Percentiles rank a stretch among this genome's conserved stretches.
phyloP scores from a whole-genome alignment of 2,888 invertebrate genomes.

The Eubasilissa splendida region DNA sequence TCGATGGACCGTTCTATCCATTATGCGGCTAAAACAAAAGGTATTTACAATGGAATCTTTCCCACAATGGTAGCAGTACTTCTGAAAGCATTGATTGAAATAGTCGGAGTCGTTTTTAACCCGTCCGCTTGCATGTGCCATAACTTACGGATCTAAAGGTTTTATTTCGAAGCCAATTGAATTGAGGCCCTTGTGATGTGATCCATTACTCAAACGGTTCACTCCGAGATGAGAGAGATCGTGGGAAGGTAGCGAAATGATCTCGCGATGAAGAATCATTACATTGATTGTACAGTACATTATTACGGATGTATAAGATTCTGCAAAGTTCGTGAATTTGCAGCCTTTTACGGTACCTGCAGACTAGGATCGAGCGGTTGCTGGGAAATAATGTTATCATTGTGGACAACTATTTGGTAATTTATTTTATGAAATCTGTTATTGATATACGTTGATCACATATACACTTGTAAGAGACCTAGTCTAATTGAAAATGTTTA shows the following conservation, averaged over 20 bases:
- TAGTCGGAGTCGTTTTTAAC: slow-evolving; percentile 31
- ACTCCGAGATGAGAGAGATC: slow-evolving; percentile 16
- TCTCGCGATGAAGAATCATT: slow-evolving; percentile 32
- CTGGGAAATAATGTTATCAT: no score
- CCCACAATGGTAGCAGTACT: slow-evolving; percentile 44
- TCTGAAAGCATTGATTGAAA: slow-evolving; percentile 49
- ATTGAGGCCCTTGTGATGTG: slow-evolving; percentile 29
- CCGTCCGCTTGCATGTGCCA: slow-evolving; percentile 19
- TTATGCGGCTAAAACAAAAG: slow-evolving; percentile 51
- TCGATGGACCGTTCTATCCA: slow-evolving; percentile 39
- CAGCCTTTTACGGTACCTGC: neutral
- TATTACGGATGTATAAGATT: slow-evolving; percentile 8
- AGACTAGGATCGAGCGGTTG: neutral
- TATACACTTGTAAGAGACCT: no score
- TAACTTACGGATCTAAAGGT: slow-evolving; percentile 2
- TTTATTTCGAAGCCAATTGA: slow-evolving; percentile 37
- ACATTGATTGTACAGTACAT: slow-evolving; percentile 15
- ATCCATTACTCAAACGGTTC: slow-evolving; percentile 39
- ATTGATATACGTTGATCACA: no score
- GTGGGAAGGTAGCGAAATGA: slow-evolving; percentile 41
- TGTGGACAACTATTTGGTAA: neutral
- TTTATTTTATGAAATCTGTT: no score
- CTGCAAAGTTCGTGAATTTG: neutral
- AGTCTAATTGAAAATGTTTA: no score
- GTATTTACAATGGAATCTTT: slow-evolving; percentile 40